Evolutionary conservation across 2,888 invertebrate genomes (phyloP).

Genomic region (Diabrotica balteata): DNA sequence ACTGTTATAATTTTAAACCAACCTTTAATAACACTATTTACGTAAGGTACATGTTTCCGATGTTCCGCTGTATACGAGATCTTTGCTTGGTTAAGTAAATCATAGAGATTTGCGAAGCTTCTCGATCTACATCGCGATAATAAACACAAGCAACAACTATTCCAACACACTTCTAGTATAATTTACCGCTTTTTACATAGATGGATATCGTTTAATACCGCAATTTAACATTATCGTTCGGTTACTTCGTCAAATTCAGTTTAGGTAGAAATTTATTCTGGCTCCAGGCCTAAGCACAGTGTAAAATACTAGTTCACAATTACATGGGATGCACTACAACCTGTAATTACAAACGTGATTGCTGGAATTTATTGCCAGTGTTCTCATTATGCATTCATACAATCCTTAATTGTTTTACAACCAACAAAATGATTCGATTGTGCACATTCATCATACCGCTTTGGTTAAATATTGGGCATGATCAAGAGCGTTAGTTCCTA

Average conservation of each 20-base stretch:
- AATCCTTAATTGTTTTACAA: constrained; percentile 48
- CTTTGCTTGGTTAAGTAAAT: too few species aligned
- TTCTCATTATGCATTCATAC: constrained; percentile 50
- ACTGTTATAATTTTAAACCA: too few species aligned
- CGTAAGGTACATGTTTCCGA: too few species aligned
- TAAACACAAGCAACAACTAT: too few species aligned
- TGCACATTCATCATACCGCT: constrained; percentile 14
- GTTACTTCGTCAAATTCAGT: constrained; percentile 33
- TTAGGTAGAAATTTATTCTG: constrained; percentile 34
- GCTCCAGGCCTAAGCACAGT: constrained; percentile 39
- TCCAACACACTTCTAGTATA: too few species aligned
- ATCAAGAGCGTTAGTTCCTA: too few species aligned
- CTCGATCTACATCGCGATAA: too few species aligned
- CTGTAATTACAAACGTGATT: constrained; percentile 49
- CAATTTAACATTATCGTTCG: constrained; percentile 11
- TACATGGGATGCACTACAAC: constrained; percentile 47
- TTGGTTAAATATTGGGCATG: too few species aligned
- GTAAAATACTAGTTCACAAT: constrained; percentile 48
- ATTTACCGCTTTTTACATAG: neutral
- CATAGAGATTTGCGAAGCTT: too few species aligned
- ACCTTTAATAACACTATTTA: too few species aligned
- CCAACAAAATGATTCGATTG: constrained; percentile 25
- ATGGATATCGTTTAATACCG: neutral
- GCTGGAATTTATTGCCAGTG: constrained; percentile 49
- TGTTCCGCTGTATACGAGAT: too few species aligned